A percentile compares a stretch with the other conserved stretches of the same genome.
These are phyloP conservation scores for Lanius ludovicianus DNA, from an alignment of 2,113 vertebrate genomes.

Conservation along the genomic window DNA sequence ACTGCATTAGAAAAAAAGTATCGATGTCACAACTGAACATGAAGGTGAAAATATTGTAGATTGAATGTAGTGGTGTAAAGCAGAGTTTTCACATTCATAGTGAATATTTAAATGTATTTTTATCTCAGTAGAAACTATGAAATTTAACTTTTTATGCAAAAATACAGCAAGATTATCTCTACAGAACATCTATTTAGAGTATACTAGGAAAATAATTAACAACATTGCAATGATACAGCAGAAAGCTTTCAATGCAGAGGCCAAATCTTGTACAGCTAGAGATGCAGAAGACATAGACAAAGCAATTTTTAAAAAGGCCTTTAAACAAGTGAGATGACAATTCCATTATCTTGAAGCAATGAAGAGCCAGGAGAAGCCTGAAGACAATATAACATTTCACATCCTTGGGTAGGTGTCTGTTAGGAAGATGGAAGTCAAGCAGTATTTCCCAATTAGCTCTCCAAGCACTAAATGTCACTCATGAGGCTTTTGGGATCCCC, in stretches of 20 bases:
- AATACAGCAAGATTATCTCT: background rate
- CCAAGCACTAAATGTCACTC: background rate
- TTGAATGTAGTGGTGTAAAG: background rate
- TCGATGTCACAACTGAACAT: background rate
- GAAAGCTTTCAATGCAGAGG: background rate
- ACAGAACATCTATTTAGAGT: background rate
- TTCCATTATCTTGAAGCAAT: background rate
- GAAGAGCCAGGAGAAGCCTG: background rate
- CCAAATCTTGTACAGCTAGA: background rate
- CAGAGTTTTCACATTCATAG: background rate
- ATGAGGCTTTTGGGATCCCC: background rate
- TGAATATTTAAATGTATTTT: background rate
- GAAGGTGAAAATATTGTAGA: background rate
- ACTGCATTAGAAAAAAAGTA: background rate
- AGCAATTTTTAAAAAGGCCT: background rate
- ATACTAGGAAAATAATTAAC: background rate
- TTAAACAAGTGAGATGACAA: background rate
- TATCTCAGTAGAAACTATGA: background rate
- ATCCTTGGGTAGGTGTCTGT: background rate
- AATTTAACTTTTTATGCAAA: background rate
- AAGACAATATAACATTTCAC: background rate
- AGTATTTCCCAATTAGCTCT: background rate
- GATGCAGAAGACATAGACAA: background rate
- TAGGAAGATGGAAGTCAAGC: background rate
- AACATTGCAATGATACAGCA: background rate